phyloP scores from a whole-genome alignment of 2,888 invertebrate genomes.

The Thecophora atra region DNA sequence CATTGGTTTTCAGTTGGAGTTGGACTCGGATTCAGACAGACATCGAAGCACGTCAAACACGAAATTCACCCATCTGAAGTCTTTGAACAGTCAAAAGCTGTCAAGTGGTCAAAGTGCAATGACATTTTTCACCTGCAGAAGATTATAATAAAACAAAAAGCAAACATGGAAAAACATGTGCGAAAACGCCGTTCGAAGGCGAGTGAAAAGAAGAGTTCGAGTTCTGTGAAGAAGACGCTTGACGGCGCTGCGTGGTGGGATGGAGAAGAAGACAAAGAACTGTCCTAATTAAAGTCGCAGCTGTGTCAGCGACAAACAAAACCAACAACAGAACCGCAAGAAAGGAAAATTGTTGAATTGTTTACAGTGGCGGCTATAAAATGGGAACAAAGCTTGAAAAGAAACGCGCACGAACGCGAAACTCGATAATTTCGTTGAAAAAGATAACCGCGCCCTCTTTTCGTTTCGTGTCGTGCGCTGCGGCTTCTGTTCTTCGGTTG shows the following conservation, averaged over 20 bases:
- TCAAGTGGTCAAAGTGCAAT: background rate
- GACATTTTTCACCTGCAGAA: background rate
- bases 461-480: background rate
- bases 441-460: conserved; percentile 6
- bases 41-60: too few relatives aligned
- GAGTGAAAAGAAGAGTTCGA: background rate
- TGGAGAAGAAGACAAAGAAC: conserved; percentile 17
- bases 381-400: background rate
- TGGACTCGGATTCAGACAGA: too few relatives aligned
- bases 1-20: too few relatives aligned
- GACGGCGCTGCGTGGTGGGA: background rate
- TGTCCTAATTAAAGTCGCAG: conserved; percentile 50
- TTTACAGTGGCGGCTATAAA: background rate
- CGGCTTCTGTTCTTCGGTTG: conserved; percentile 3
- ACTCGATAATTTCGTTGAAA: background rate
- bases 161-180: background rate
- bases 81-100: too few relatives aligned
- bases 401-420: too few relatives aligned
- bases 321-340: background rate
- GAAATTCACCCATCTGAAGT: too few relatives aligned
- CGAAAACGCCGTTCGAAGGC: background rate
- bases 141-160: background rate
- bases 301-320: conserved; percentile 48
- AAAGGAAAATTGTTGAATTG: background rate
- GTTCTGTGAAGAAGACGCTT: background rate